These are phyloP conservation scores for Onychostoma macrolepis DNA, from an alignment of 2,113 vertebrate genomes.

Conservation along the genomic window DNA sequence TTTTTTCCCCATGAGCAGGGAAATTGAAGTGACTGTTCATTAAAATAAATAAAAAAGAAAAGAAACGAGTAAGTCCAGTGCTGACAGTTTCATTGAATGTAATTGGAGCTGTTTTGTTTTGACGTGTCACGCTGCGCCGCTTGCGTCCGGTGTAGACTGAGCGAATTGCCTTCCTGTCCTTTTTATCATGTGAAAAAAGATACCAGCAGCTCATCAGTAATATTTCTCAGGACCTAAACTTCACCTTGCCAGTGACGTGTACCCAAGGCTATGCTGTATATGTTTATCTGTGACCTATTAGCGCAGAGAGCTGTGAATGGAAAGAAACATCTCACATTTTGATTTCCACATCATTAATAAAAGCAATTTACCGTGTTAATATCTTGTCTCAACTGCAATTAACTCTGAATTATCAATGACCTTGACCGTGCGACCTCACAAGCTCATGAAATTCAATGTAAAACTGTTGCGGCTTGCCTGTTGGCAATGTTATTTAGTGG, in stretches of 20 bases:
- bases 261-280: not conserved
- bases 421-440: slow-evolving; percentile 46
- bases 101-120: slow-evolving; percentile 18
- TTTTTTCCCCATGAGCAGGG: not conserved
- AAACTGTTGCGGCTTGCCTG: slow-evolving; percentile 8
- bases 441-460: slow-evolving; percentile 45
- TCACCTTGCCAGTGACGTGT: slow-evolving; percentile 6
- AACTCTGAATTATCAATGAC: slow-evolving; percentile 50
- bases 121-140: not conserved
- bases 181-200: slow-evolving; percentile 1
- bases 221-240: slow-evolving; percentile 26
- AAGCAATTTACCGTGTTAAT: slow-evolving; percentile 51
- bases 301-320: slow-evolving; percentile 3
- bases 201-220: slow-evolving; percentile 20
- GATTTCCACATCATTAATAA: slow-evolving; percentile 49
- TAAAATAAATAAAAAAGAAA: not conserved
- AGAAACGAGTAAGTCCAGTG: not conserved
- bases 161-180: not conserved
- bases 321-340: slow-evolving; percentile 49
- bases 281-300: slow-evolving; percentile 33
- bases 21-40: not conserved
- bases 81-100: slow-evolving; percentile 24
- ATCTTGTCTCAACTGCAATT: slow-evolving; percentile 49
- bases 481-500: slow-evolving; percentile 11
- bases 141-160: not conserved